phyloP scores from a whole-genome alignment of 2,888 invertebrate genomes.

The Nomada flava region DNA sequence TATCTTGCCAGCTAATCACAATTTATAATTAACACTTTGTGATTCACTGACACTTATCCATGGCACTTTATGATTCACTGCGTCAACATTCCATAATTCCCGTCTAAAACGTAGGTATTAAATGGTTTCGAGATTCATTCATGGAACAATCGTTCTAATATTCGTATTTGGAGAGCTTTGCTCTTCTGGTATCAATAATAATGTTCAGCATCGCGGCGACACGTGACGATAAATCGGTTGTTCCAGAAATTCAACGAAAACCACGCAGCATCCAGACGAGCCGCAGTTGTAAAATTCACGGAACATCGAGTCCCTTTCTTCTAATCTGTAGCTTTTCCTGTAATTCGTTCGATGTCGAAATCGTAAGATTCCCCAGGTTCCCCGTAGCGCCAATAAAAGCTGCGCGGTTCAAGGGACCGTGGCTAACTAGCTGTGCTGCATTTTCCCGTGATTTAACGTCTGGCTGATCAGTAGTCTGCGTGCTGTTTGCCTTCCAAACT shows the following conservation, averaged over 20 bases:
- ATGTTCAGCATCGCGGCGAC: not conserved
- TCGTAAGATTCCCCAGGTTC: not conserved
- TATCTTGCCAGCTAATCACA: too few relatives aligned
- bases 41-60: too few relatives aligned
- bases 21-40: too few relatives aligned
- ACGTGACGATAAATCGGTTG: not conserved
- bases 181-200: too few relatives aligned
- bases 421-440: slow-evolving; percentile 28
- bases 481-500: slow-evolving; percentile 36
- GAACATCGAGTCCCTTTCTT: slow-evolving; percentile 16
- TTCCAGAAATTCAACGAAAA: not conserved
- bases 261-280: too few relatives aligned
- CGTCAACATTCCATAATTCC: too few relatives aligned
- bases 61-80: too few relatives aligned
- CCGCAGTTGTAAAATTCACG: slow-evolving; percentile 31
- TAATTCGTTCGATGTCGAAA: slow-evolving; percentile 6
- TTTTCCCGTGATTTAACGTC: slow-evolving; percentile 51
- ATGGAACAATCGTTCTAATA: too few relatives aligned
- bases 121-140: too few relatives aligned
- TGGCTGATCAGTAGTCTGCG: slow-evolving; percentile 34
- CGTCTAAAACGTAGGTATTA: too few relatives aligned
- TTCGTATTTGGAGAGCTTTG: too few relatives aligned
- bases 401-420: slow-evolving; percentile 26
- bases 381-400: slow-evolving; percentile 24
- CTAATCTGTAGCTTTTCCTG: slow-evolving; percentile 13